Evolutionary conservation across 2,113 vertebrate species (phyloP).

Genomic region (Hiodon alosoides): DNA sequence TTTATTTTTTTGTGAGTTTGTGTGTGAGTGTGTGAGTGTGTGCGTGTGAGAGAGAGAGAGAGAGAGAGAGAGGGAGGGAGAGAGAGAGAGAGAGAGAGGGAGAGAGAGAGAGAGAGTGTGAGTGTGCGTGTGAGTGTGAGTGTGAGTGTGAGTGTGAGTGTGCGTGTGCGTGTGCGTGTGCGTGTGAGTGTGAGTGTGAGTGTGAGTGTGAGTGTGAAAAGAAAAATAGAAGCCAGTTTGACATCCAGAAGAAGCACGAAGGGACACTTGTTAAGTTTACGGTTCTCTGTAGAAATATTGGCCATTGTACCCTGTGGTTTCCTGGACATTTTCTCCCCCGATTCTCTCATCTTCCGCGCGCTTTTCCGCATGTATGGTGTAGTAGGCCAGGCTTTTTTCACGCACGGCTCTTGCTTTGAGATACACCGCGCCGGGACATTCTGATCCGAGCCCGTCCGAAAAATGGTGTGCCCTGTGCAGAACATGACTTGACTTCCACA

Average conservation of each 20-base stretch:
- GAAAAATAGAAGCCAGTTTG: neutral
- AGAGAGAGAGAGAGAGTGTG: no score
- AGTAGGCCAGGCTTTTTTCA: no score
- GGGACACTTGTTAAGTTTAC: no score
- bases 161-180: neutral
- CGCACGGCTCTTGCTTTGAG: neutral
- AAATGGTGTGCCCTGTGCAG: neutral
- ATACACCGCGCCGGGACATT: neutral
- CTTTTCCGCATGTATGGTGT: no score
- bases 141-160: neutral
- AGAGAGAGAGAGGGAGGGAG: constrained; percentile 23
- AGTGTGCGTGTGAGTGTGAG: neutral
- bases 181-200: neutral
- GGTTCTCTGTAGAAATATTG: neutral
- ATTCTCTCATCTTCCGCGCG: no score
- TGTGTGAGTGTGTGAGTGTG: neutral
- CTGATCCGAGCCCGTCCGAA: neutral
- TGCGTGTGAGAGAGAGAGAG: constrained; percentile 29
- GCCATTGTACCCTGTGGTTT: neutral
- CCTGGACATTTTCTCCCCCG: no score
- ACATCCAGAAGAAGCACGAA: no score
- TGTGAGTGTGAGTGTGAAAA: neutral
- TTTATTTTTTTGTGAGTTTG: no score
- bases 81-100: constrained; percentile 24
- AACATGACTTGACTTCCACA: neutral